A percentile compares a stretch with the other conserved stretches of the same genome.
Evolutionary conservation across 2,888 invertebrate species (phyloP).

Genomic region (Rhabditoides inermis): DNA sequence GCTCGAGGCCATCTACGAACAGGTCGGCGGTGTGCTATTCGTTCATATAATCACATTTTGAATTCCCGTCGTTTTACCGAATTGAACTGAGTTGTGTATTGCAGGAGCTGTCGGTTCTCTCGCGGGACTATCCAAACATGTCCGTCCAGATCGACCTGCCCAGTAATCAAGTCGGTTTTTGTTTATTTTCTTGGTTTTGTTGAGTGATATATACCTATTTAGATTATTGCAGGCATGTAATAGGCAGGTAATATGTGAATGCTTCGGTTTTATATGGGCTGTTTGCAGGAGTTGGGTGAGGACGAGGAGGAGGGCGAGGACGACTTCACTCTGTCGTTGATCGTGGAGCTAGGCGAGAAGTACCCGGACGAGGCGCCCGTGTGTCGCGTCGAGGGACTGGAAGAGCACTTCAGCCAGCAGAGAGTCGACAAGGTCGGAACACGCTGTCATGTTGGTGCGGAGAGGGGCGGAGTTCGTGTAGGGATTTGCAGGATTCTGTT

Average conservation of each 20-base stretch:
- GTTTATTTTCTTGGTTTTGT: too few species aligned
- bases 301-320: slow-evolving; percentile 13
- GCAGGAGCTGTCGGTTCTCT: too few species aligned
- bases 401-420: slow-evolving; percentile 26
- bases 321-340: slow-evolving; percentile 18
- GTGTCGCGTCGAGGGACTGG: slow-evolving; percentile 32
- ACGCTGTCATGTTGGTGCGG: too few species aligned
- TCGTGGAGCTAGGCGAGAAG: slow-evolving; percentile 28
- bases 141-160: too few species aligned
- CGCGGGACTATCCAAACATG: too few species aligned
- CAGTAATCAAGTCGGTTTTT: too few species aligned
- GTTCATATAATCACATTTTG: background rate
- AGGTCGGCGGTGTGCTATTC: slow-evolving; percentile 12
- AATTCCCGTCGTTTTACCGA: background rate
- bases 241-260: background rate
- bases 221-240: background rate
- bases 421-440: too few species aligned
- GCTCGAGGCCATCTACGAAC: slow-evolving; percentile 29
- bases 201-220: too few species aligned
- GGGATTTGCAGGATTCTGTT: too few species aligned
- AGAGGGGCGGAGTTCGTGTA: too few species aligned
- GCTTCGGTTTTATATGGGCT: background rate
- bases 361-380: slow-evolving; percentile 42
- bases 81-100: too few species aligned
- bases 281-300: slow-evolving; percentile 6